Evolutionary conservation across 2,888 invertebrate genomes (phyloP).

Genomic region (Drosophila koepferae): DNA sequence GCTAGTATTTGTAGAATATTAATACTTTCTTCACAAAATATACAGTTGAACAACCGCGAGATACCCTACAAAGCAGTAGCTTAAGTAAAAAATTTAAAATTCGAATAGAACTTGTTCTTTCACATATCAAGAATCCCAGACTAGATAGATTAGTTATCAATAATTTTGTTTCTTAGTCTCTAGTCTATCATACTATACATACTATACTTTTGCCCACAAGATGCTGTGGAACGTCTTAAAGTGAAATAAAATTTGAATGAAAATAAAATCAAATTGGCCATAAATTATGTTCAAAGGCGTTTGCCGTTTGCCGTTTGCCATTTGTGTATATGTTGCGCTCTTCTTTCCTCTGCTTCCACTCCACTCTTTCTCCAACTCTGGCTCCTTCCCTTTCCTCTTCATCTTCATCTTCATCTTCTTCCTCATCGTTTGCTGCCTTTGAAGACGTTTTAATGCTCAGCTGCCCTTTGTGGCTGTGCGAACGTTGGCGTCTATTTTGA

Average conservation of each 20-base stretch:
- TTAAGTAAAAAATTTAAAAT: not conserved
- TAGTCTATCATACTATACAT: not conserved
- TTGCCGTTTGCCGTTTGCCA: constrained; percentile 54
- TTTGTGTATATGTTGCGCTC: constrained; percentile 22
- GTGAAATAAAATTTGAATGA: constrained; percentile 75
- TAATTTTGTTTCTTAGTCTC: too few species aligned
- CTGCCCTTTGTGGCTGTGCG: constrained; percentile 11
- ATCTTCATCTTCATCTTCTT: not conserved
- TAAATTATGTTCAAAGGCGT: constrained; percentile 79
- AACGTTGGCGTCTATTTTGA: constrained; percentile 67
- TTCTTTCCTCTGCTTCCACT: not conserved
- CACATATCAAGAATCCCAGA: too few species aligned
- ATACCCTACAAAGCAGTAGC: not conserved
- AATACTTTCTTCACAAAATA: too few species aligned
- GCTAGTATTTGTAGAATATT: too few species aligned
- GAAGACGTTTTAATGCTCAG: constrained; percentile 19
- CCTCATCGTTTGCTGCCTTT: not conserved
- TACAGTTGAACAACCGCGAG: not conserved
- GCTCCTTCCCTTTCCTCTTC: not conserved
- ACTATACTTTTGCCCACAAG: not conserved
- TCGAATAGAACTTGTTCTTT: too few species aligned
- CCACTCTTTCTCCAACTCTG: not conserved
- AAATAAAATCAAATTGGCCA: constrained; percentile 75
- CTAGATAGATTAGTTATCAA: too few species aligned
- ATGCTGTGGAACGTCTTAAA: constrained; percentile 37